A percentile compares a stretch with the other conserved stretches of the same genome.
Conservation (phyloP, 2,113 vertebrate genomes). For the Benthochromis sp. region DNA sequence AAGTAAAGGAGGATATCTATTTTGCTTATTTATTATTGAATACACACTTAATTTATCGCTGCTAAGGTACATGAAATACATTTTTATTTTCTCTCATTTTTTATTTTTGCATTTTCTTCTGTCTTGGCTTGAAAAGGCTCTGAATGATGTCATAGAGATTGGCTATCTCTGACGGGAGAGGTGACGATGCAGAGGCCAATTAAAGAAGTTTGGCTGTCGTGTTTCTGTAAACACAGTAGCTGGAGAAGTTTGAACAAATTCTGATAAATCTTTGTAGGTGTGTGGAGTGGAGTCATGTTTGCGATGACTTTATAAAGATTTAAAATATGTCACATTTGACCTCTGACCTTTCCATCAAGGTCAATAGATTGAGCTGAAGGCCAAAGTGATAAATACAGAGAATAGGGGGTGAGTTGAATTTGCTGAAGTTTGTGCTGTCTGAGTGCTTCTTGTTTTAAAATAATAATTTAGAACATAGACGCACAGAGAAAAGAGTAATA, state of each 20-base stretch:
- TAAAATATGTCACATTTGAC: background rate
- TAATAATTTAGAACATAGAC: background rate
- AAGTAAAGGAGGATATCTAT: background rate
- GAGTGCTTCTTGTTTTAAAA: background rate
- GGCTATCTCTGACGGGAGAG: background rate
- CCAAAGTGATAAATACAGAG: background rate
- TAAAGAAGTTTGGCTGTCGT: background rate
- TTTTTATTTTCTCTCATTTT: background rate
- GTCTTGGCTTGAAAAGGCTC: background rate
- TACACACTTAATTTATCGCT: background rate
- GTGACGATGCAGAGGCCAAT: background rate
- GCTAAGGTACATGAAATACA: background rate
- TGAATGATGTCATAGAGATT: background rate
- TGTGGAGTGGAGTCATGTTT: background rate
- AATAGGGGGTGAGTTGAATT: background rate
- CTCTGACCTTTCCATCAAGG: background rate
- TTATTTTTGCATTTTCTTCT: background rate
- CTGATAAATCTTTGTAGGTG: background rate
- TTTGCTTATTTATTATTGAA: background rate
- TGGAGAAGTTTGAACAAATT: background rate
- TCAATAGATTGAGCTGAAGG: background rate
- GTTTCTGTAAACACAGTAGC: background rate
- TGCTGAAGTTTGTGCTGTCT: background rate
- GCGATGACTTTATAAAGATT: background rate
- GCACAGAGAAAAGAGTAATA: background rate